Evolutionary conservation across 1,140 invertebrate species (phyloP).

Genomic region (Leptonema lineaticorne): DNA sequence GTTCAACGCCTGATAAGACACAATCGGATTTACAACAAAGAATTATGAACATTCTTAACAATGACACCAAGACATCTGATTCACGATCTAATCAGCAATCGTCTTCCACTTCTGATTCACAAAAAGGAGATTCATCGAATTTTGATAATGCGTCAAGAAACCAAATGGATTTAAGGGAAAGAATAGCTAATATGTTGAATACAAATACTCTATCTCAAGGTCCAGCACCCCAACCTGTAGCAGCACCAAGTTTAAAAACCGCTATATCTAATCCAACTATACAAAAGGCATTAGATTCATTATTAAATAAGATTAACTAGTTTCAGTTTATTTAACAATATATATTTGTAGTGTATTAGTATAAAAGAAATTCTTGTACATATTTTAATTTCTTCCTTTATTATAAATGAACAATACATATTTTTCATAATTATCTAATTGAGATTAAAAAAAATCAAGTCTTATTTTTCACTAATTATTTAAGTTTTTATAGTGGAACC

Average conservation of each 20-base stretch:
- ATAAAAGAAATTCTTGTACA: too few relatives aligned
- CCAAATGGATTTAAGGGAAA: conserved; percentile 20
- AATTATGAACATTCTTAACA: conserved; percentile 82
- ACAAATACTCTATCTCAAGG: conserved; percentile 17
- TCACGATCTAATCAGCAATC: conserved; percentile 24
- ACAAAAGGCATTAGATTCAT: conserved; percentile 73
- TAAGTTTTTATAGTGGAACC: too few relatives aligned
- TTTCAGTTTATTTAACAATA: background rate
- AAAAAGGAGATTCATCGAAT: conserved; percentile 26
- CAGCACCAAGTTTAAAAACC: conserved; percentile 45
- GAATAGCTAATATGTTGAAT: conserved; percentile 28
- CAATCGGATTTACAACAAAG: conserved; percentile 79
- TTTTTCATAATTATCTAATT: background rate
- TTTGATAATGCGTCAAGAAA: conserved; percentile 27
- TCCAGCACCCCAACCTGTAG: conserved; percentile 43
- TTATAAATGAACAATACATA: background rate
- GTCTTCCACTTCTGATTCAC: background rate
- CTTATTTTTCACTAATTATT: too few relatives aligned
- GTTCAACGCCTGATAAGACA: conserved; percentile 51
- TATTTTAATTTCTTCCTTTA: background rate
- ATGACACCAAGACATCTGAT: conserved; percentile 48
- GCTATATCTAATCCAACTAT: conserved; percentile 69
- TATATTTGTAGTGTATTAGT: too few relatives aligned
- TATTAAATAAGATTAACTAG: conserved; percentile 58
- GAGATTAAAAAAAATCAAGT: too few relatives aligned